phyloP scores from a whole-genome alignment of 2,888 invertebrate genomes.

The Apodemia hepburni region DNA sequence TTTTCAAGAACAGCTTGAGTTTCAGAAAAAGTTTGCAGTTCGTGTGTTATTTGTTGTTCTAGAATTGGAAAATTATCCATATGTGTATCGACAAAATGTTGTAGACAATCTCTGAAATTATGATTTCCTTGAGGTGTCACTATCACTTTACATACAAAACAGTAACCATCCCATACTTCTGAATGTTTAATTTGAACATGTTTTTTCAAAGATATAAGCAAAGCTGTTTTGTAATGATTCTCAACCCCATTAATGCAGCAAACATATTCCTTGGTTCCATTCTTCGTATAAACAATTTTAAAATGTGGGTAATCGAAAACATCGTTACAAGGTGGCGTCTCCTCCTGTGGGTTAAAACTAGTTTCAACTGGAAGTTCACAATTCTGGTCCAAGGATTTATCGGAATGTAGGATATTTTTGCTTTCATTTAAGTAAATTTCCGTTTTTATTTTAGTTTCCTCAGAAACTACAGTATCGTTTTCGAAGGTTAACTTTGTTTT shows the following conservation, averaged over 20 bases:
- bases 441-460: slow-evolving; percentile 20
- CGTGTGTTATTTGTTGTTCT: slow-evolving; percentile 34
- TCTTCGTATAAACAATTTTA: slow-evolving; percentile 45
- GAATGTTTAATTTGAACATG: slow-evolving; percentile 61
- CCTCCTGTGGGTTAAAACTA: neutral
- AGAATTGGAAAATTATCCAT: slow-evolving; percentile 59
- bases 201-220: slow-evolving; percentile 67
- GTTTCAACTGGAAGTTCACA: neutral
- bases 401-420: neutral
- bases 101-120: slow-evolving; percentile 57
- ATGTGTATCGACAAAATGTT: slow-evolving; percentile 65
- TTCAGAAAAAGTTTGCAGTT: neutral
- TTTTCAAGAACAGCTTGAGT: neutral
- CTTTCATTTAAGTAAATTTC: slow-evolving; percentile 18
- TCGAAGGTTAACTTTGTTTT: slow-evolving; percentile 62
- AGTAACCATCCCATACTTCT: slow-evolving; percentile 79
- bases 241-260: slow-evolving; percentile 61
- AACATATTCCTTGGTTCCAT: slow-evolving; percentile 58
- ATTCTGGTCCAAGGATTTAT: neutral
- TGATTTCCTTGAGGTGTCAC: slow-evolving; percentile 59
- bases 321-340: slow-evolving; percentile 27
- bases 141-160: slow-evolving; percentile 69
- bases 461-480: slow-evolving; percentile 41
- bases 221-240: slow-evolving; percentile 57
- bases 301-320: slow-evolving; percentile 53